Conservation (phyloP, 2,888 invertebrate species). For the Scaeva pyrastri region DNA sequence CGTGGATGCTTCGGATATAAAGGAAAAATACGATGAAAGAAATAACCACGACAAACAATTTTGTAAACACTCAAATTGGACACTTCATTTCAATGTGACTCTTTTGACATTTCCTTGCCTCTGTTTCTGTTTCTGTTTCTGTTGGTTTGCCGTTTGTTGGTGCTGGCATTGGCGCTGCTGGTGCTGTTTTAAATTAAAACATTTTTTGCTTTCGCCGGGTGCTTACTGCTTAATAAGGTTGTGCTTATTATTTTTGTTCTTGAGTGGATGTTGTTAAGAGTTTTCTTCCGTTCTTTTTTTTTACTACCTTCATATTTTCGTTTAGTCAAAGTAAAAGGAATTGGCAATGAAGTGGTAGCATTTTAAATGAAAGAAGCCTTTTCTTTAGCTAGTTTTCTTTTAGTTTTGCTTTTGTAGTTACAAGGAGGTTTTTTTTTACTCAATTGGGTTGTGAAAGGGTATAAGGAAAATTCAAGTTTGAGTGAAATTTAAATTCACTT, state of each 20-base stretch:
- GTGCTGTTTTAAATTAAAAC: slow-evolving; percentile 5
- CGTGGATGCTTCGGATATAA: not conserved
- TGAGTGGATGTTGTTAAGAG: not conserved
- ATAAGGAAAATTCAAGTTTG: no score
- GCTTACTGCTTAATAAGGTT: slow-evolving; percentile 1
- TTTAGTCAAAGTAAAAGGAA: not conserved
- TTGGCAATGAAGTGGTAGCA: slow-evolving; percentile 12
- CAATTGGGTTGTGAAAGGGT: not conserved
- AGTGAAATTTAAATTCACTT: no score
- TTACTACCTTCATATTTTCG: not conserved
- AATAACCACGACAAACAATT: slow-evolving; percentile 53
- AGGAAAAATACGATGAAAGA: slow-evolving; percentile 1
- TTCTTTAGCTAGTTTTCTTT: slow-evolving; percentile 1
- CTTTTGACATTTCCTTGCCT: slow-evolving; percentile 32
- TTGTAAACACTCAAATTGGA: slow-evolving; percentile 58
- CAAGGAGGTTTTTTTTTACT: not conserved
- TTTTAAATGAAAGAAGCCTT: slow-evolving; percentile 17
- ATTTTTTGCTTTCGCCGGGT: not conserved
- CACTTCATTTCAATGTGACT: slow-evolving; percentile 53
- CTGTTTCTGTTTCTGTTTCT: not conserved
- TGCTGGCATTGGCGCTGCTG: not conserved
- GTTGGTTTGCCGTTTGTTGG: not conserved
- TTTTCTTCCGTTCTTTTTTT: not conserved
- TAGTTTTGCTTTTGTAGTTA: not conserved
- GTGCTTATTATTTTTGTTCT: not conserved